These are phyloP conservation scores for Lathronympha strigana DNA, from an alignment of 2,888 invertebrate species.

Conservation along the genomic window DNA sequence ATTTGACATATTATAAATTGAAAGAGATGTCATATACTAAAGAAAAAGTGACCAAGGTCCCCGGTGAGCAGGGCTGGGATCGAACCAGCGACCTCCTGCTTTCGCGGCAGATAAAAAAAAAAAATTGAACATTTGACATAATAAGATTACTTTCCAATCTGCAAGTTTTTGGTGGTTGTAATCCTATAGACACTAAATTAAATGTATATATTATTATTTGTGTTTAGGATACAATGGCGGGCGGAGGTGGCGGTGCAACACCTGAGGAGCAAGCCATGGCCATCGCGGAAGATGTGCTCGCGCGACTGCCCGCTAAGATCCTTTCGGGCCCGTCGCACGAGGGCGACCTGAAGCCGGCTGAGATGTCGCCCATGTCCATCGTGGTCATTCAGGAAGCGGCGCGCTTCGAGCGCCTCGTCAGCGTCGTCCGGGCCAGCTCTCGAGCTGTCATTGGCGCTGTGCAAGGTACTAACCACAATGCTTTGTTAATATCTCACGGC, in stretches of 20 bases:
- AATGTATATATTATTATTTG: too few species aligned
- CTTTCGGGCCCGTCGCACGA: slow-evolving; percentile 86
- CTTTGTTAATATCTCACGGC: neutral
- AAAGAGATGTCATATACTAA: too few species aligned
- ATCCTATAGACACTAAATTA: too few species aligned
- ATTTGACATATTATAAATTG: too few species aligned
- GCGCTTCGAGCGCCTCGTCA: slow-evolving; percentile 90
- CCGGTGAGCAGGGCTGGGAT: too few species aligned
- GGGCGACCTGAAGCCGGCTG: slow-evolving; percentile 90
- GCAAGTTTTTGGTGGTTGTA: too few species aligned
- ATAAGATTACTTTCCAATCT: too few species aligned
- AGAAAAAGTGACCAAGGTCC: too few species aligned
- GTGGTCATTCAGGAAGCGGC: slow-evolving; percentile 95
- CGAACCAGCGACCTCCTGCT: too few species aligned
- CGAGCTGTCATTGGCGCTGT: slow-evolving; percentile 93
- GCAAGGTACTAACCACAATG: slow-evolving; percentile 85
- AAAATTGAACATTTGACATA: too few species aligned
- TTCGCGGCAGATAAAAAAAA: too few species aligned
- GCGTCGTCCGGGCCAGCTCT: slow-evolving; percentile 89
- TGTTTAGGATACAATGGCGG: slow-evolving; percentile 85
- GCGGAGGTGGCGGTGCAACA: slow-evolving; percentile 86
- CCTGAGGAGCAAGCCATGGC: slow-evolving; percentile 92
- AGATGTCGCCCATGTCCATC: slow-evolving; percentile 96
- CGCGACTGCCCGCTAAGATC: slow-evolving; percentile 88
- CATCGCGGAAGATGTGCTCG: slow-evolving; percentile 91